Conservation (phyloP, 2,797 vertebrate genomes). For the Mormyrops attenuatus region DNA sequence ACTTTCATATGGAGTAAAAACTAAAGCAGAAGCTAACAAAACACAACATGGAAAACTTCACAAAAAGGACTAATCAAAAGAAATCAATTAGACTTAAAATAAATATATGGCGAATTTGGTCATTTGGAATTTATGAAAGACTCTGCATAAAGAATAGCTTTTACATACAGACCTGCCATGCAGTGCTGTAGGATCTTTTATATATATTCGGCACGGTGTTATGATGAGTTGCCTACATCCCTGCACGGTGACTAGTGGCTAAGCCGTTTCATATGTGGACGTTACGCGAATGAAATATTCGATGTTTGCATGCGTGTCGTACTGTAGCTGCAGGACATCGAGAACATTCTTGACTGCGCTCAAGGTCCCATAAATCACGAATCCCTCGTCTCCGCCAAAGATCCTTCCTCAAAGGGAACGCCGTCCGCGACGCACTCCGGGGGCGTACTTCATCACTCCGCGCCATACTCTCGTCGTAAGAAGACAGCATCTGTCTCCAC, state of each 20-base stretch:
- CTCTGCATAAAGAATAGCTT: not conserved
- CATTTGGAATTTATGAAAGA: not conserved
- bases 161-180: not conserved
- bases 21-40: not conserved
- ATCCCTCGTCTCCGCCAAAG: slow-evolving; percentile 18
- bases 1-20: not conserved
- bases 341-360: slow-evolving; percentile 29
- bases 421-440: slow-evolving; percentile 13
- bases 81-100: not conserved
- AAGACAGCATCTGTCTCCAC: slow-evolving; percentile 30
- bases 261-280: slow-evolving; percentile 21
- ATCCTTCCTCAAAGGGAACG: slow-evolving; percentile 24
- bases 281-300: slow-evolving; percentile 26
- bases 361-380: slow-evolving; percentile 32
- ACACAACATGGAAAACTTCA: not conserved
- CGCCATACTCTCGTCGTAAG: slow-evolving; percentile 17
- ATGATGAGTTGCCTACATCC: slow-evolving; percentile 5
- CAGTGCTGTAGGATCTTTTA: not conserved
- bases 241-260: slow-evolving; percentile 14
- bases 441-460: slow-evolving; percentile 13
- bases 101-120: not conserved
- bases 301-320: slow-evolving; percentile 20
- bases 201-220: not conserved
- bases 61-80: not conserved
- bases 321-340: slow-evolving; percentile 28